Conservation (phyloP, 2,113 vertebrate genomes). For the Agapornis roseicollis region DNA sequence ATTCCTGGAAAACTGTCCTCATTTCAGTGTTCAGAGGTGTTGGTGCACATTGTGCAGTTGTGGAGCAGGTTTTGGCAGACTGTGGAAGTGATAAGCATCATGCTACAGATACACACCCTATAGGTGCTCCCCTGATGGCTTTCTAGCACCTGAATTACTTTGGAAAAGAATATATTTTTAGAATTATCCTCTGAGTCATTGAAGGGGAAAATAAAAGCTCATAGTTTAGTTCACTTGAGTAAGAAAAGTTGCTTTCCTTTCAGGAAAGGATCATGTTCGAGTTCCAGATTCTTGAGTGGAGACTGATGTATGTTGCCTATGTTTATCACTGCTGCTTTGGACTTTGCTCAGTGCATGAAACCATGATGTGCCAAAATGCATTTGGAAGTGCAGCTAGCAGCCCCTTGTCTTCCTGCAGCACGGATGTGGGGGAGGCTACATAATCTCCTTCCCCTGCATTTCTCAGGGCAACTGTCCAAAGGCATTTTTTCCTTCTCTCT, state of each 20-base stretch:
- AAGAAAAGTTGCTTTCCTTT: not conserved
- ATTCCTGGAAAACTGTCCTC: not conserved
- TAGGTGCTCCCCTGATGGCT: not conserved
- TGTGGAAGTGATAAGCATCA: not conserved
- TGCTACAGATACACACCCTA: not conserved
- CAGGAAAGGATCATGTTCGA: not conserved
- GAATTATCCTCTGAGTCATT: not conserved
- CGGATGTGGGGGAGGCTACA: not conserved
- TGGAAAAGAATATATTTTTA: not conserved
- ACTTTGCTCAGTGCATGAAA: not conserved
- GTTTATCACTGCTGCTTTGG: not conserved
- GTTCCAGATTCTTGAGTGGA: not conserved
- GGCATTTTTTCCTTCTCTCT: not conserved
- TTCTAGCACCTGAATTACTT: not conserved
- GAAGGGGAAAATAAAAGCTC: not conserved
- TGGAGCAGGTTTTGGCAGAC: not conserved
- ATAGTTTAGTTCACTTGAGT: not conserved
- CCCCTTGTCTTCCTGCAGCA: not conserved
- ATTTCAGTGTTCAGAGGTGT: not conserved
- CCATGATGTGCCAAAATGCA: not conserved
- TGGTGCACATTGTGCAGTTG: not conserved
- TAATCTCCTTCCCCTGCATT: not conserved
- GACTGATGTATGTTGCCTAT: not conserved
- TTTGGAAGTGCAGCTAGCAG: not conserved
- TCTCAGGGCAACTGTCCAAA: not conserved